Evolutionary conservation across 2,113 vertebrate genomes (phyloP).

Genomic region (Elephas maximus): DNA sequence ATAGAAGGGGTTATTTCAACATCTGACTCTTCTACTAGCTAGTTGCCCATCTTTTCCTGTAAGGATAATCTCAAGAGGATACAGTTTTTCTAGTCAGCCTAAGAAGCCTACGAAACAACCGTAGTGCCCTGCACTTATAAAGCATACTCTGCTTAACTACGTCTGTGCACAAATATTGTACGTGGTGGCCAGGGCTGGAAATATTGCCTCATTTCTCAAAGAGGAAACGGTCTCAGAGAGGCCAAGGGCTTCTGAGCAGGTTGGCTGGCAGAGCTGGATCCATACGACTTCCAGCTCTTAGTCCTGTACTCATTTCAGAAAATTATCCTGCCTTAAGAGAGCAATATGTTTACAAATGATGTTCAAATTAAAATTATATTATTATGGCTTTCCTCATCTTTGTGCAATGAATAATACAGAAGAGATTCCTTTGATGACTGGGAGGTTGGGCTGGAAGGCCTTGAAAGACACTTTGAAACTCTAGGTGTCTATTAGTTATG

Average conservation of each 20-base stretch:
- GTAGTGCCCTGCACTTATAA: not conserved
- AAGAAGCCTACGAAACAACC: not conserved
- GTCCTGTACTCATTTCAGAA: not conserved
- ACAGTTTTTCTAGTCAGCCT: not conserved
- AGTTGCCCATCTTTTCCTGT: not conserved
- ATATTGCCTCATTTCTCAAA: not conserved
- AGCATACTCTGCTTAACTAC: not conserved
- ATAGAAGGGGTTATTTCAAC: not conserved
- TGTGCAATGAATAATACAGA: not conserved
- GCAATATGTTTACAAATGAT: conserved; percentile 30
- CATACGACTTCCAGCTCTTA: not conserved
- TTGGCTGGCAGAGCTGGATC: not conserved
- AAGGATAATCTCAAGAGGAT: conserved; percentile 2
- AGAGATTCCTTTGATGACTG: not conserved
- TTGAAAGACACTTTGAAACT: not conserved
- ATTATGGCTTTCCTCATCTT: not conserved
- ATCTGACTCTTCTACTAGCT: not conserved
- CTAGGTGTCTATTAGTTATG: not conserved
- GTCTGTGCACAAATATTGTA: not conserved
- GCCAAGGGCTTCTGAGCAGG: not conserved
- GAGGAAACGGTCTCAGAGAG: not conserved
- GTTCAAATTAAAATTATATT: not conserved
- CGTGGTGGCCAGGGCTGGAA: not conserved
- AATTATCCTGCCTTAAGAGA: not conserved
- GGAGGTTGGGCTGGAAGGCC: not conserved